phyloP scores from a whole-genome alignment of 1,140 invertebrate species.

The Cherax quadricarinatus region DNA sequence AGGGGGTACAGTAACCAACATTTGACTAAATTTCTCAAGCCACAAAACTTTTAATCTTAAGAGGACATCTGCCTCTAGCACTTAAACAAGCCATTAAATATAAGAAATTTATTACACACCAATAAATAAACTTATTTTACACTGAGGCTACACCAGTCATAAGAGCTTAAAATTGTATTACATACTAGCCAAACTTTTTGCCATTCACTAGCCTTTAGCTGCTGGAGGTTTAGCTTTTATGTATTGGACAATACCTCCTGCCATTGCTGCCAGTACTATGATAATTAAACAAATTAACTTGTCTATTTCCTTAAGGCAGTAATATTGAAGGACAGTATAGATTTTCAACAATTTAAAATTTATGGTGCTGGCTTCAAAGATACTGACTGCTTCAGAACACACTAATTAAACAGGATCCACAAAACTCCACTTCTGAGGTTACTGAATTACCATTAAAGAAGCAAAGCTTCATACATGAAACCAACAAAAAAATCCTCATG shows the following conservation, averaged over 20 bases:
- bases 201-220: neutral
- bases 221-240: neutral
- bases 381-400: neutral
- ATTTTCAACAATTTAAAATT: neutral
- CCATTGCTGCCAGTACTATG: neutral
- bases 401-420: neutral
- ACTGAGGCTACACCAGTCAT: too few relatives aligned
- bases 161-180: too few relatives aligned
- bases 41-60: too few relatives aligned
- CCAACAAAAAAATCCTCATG: neutral
- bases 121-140: too few relatives aligned
- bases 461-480: neutral
- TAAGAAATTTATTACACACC: too few relatives aligned
- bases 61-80: neutral
- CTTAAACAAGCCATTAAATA: neutral
- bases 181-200: neutral
- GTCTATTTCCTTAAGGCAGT: neutral
- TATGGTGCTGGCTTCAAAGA: neutral
- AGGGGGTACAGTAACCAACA: too few relatives aligned
- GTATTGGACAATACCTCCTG: neutral
- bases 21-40: too few relatives aligned
- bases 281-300: neutral
- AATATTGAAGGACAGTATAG: neutral
- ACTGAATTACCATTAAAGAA: neutral
- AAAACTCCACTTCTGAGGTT: neutral